Conservation (phyloP, 37 sponge, comb jelly and placozoan genomes). For the Cliona cf. orientalis region DNA sequence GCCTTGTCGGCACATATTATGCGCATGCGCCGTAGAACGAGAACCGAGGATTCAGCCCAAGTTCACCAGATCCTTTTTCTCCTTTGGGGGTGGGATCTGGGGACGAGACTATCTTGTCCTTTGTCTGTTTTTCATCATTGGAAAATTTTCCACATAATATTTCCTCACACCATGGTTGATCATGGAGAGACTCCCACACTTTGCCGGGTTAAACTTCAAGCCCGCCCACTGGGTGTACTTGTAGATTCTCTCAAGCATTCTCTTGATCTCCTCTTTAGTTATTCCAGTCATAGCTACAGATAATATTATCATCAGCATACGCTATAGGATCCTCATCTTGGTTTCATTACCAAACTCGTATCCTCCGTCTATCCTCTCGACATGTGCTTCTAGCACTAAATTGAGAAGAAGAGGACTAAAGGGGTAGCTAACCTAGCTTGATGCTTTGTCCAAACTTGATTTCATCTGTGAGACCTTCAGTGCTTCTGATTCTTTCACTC, state of each 20-base stretch:
- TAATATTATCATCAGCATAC: slow-evolving; percentile 18
- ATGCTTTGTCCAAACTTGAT: neutral
- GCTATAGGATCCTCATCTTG: neutral
- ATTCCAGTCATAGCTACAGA: neutral
- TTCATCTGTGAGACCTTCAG: neutral
- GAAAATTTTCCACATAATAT: slow-evolving; percentile 15
- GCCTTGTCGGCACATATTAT: too few relatives aligned
- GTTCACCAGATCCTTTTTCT: too few relatives aligned
- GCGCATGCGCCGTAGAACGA: too few relatives aligned
- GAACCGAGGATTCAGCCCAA: too few relatives aligned
- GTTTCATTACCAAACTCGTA: neutral
- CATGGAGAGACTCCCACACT: slow-evolving; percentile 30
- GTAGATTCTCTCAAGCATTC: neutral
- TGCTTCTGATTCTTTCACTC: neutral
- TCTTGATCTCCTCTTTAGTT: neutral
- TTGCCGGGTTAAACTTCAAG: slow-evolving; percentile 10
- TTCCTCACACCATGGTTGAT: neutral
- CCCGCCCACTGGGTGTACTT: neutral
- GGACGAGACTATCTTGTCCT: too few relatives aligned
- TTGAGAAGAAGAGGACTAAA: slow-evolving; percentile 21
- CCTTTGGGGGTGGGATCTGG: too few relatives aligned
- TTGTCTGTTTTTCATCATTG: too few relatives aligned
- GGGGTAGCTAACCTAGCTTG: slow-evolving; percentile 28
- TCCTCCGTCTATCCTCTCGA: neutral
- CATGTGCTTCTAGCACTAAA: neutral